Evolutionary conservation across 2,113 vertebrate species (phyloP).

Genomic region (Agapornis roseicollis): DNA sequence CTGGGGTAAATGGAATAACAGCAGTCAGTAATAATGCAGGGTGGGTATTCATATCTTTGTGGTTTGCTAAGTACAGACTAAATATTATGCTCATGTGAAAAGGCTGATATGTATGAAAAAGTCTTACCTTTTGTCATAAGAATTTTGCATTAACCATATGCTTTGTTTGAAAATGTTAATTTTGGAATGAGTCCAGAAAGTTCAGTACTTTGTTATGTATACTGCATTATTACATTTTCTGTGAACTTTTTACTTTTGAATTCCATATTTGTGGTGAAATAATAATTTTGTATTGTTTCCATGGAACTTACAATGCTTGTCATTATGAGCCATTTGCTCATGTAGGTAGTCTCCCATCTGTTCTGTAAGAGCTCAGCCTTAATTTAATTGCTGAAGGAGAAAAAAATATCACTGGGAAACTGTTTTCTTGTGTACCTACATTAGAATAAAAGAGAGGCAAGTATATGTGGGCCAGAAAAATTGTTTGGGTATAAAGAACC

Average conservation of each 20-base stretch:
- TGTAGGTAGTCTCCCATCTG: background rate
- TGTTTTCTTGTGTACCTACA: background rate
- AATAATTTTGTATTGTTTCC: background rate
- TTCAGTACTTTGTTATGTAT: background rate
- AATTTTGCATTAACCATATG: background rate
- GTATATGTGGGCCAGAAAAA: background rate
- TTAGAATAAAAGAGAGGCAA: background rate
- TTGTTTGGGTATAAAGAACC: background rate
- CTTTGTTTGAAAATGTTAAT: background rate
- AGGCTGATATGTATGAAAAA: background rate
- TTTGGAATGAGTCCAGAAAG: background rate
- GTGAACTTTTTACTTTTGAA: background rate
- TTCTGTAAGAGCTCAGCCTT: background rate
- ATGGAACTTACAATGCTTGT: background rate
- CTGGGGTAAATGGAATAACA: conserved; percentile 87
- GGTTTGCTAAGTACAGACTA: background rate
- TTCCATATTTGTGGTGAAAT: background rate
- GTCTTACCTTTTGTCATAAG: background rate
- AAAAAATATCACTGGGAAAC: background rate
- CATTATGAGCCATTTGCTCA: background rate
- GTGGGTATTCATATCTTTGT: conserved; percentile 71
- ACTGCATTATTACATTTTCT: background rate
- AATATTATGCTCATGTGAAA: background rate
- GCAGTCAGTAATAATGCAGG: conserved; percentile 98
- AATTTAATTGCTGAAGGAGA: background rate